Conservation (phyloP, 2,888 invertebrate species). For the Serrognathus titanus region DNA sequence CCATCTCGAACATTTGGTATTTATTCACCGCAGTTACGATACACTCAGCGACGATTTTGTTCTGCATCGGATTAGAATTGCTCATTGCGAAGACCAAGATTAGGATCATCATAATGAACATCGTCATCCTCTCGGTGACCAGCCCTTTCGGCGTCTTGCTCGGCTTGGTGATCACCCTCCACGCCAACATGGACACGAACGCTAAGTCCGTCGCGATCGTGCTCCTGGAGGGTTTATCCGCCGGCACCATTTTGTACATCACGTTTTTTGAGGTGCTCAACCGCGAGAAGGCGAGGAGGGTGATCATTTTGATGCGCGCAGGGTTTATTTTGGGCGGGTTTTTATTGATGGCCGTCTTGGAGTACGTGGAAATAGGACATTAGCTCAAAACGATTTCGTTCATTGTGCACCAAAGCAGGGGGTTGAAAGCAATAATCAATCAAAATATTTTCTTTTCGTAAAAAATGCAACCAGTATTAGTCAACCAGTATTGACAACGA, state of each 20-base stretch:
- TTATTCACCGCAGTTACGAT: constrained; percentile 53
- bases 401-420: too few relatives aligned
- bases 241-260: constrained; percentile 53
- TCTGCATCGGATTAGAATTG: constrained; percentile 54
- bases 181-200: constrained; percentile 40
- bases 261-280: constrained; percentile 54
- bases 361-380: constrained; percentile 21
- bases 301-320: constrained; percentile 41
- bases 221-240: constrained; percentile 50
- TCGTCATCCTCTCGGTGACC: constrained; percentile 49
- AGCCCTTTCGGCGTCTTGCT: constrained; percentile 52
- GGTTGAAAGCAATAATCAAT: too few relatives aligned
- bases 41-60: constrained; percentile 54
- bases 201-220: constrained; percentile 47
- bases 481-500: too few relatives aligned
- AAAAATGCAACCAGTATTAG: too few relatives aligned
- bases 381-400: constrained; percentile 1
- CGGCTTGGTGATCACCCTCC: constrained; percentile 48
- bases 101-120: constrained; percentile 46
- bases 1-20: constrained; percentile 51
- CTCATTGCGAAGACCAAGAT: constrained; percentile 47
- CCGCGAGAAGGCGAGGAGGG: constrained; percentile 46
- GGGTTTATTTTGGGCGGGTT: constrained; percentile 46
- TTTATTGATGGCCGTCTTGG: constrained; percentile 41
- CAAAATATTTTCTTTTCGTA: too few relatives aligned